Conservation (phyloP, 2,797 vertebrate species). For the Hemitrygon akajei region DNA sequence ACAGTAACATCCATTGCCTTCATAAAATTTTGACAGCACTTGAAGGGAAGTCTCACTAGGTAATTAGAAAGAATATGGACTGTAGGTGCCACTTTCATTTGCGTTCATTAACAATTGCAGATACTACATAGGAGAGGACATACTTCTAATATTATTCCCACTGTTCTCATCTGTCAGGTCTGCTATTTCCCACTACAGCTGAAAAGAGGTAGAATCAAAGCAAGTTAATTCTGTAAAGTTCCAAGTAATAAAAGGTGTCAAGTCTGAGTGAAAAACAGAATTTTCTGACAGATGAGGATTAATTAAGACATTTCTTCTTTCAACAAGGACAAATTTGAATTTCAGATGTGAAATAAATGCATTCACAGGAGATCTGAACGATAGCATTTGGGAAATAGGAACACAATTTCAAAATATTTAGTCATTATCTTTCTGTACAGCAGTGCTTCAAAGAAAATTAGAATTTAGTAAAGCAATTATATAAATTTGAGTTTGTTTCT, state of each 20-base stretch:
- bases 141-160: constrained; percentile 32
- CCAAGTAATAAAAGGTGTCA: constrained; percentile 41
- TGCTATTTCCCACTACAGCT: neutral
- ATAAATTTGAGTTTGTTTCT: neutral
- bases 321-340: constrained; percentile 37
- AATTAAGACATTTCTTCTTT: constrained; percentile 40
- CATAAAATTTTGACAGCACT: neutral
- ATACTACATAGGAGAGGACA: neutral
- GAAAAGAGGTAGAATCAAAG: constrained; percentile 41
- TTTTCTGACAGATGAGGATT: constrained; percentile 32
- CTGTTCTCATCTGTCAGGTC: constrained; percentile 38
- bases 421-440: neutral
- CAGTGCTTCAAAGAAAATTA: constrained; percentile 27
- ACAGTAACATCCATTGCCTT: neutral
- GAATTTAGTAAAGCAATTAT: neutral
- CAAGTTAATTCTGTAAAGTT: constrained; percentile 38
- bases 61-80: neutral
- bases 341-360: constrained; percentile 26
- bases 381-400: neutral
- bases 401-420: constrained; percentile 4
- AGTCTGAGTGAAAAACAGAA: constrained; percentile 39
- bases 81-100: neutral
- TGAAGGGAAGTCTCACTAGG: neutral
- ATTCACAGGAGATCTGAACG: constrained; percentile 38
- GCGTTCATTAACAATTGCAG: neutral